These are phyloP conservation scores for Philaethria dido DNA, from an alignment of 2,888 invertebrate species.

Conservation along the genomic window DNA sequence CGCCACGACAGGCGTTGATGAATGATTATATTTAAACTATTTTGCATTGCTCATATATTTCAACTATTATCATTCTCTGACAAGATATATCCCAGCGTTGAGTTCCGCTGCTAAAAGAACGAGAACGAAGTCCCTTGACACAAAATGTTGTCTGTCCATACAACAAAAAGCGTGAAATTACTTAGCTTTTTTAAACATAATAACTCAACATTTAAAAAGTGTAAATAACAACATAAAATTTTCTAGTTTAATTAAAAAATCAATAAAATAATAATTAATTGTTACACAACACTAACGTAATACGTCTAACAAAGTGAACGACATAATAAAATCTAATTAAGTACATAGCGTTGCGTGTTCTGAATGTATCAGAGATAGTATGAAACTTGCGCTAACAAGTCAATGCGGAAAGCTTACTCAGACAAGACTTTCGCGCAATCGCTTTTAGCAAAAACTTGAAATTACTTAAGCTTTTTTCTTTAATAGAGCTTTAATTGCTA, in stretches of 20 bases:
- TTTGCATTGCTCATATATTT: too few species aligned
- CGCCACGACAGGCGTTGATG: too few species aligned
- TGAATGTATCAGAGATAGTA: constrained; percentile 33
- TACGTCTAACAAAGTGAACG: constrained; percentile 8
- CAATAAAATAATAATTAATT: constrained; percentile 2
- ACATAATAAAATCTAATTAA: constrained; percentile 39
- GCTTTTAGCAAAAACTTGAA: constrained; percentile 17
- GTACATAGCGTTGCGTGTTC: constrained; percentile 36
- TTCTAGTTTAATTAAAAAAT: constrained; percentile 36
- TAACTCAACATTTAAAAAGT: not conserved
- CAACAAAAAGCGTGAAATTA: too few species aligned
- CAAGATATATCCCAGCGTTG: too few species aligned
- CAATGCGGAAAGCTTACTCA: constrained; percentile 39
- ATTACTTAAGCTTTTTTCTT: constrained; percentile 14
- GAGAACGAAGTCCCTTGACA: too few species aligned
- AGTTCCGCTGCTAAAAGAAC: too few species aligned
- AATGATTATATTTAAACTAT: too few species aligned
- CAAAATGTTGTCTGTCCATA: too few species aligned
- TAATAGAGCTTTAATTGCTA: constrained; percentile 15
- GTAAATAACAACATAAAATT: not conserved
- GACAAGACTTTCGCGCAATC: constrained; percentile 29
- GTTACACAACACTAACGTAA: constrained; percentile 14
- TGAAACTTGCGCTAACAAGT: constrained; percentile 30
- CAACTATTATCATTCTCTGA: too few species aligned
- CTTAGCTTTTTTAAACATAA: too few species aligned